phyloP scores from a whole-genome alignment of 2,113 vertebrate genomes.

The Halcyon malimbica region DNA sequence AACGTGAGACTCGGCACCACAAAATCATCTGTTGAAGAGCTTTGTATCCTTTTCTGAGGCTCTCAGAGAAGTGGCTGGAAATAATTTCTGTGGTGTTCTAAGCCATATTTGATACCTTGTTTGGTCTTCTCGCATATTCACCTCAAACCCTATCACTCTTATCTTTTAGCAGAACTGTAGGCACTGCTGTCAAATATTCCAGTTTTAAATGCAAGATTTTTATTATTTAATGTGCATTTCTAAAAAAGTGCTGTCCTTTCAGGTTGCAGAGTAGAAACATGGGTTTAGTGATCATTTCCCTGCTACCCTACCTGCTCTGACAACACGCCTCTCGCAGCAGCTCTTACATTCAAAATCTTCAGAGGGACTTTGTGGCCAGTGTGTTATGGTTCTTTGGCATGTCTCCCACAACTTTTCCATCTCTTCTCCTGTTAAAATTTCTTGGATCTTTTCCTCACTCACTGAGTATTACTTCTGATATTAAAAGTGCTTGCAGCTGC shows the following conservation, averaged over 20 bases:
- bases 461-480: background rate
- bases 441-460: background rate
- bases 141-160: background rate
- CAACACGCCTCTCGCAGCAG: background rate
- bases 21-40: background rate
- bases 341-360: background rate
- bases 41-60: background rate
- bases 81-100: background rate
- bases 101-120: background rate
- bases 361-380: background rate
- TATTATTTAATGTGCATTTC: background rate
- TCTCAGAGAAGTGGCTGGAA: background rate
- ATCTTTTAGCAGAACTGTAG: background rate
- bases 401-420: background rate
- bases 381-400: background rate
- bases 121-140: background rate
- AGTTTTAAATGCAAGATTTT: background rate
- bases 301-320: background rate
- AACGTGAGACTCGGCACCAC: background rate
- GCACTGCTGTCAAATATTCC: background rate
- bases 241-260: background rate
- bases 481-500: constrained; percentile 45
- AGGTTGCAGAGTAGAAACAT: background rate
- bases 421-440: background rate
- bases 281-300: background rate